Conservation (phyloP, 2,888 invertebrate genomes). For the Stegana nigrithorax region DNA sequence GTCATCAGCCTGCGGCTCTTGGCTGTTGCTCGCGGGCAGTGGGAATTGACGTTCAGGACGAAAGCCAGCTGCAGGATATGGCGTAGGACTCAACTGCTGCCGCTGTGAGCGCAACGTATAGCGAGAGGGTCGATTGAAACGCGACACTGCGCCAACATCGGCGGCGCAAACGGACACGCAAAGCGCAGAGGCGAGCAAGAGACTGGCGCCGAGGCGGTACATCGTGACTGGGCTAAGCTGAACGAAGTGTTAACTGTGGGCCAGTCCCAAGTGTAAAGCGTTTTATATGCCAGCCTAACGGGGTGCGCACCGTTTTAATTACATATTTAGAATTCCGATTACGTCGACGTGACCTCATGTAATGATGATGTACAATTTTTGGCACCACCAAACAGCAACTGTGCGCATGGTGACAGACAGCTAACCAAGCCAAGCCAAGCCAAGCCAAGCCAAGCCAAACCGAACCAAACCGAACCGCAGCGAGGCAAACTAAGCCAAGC, state of each 20-base stretch:
- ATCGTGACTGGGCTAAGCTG: neutral
- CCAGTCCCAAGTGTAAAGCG: neutral
- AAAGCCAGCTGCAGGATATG: conserved; percentile 52
- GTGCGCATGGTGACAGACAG: neutral
- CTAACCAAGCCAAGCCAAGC: too few species aligned
- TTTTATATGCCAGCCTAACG: conserved; percentile 36
- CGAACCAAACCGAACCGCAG: too few species aligned
- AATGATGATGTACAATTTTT: conserved; percentile 1
- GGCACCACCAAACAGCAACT: neutral
- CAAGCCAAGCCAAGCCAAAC: too few species aligned
- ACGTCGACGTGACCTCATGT: conserved; percentile 10
- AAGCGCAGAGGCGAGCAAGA: conserved; percentile 26
- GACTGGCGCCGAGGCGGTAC: neutral
- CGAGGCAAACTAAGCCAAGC: neutral
- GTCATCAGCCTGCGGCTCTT: neutral
- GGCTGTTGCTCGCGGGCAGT: conserved; percentile 30
- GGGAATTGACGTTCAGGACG: conserved; percentile 48
- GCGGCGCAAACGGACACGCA: conserved; percentile 15
- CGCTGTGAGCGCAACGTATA: conserved; percentile 38
- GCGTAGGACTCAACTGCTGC: conserved; percentile 34
- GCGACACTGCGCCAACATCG: conserved; percentile 25
- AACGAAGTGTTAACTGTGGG: conserved; percentile 18
- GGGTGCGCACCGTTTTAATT: too few species aligned
- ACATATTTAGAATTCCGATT: conserved; percentile 14
- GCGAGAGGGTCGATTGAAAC: conserved; percentile 13